Percentiles rank a stretch among this genome's conserved stretches.
phyloP scores from a whole-genome alignment of 2,888 invertebrate species.

The Drosophila dives region DNA sequence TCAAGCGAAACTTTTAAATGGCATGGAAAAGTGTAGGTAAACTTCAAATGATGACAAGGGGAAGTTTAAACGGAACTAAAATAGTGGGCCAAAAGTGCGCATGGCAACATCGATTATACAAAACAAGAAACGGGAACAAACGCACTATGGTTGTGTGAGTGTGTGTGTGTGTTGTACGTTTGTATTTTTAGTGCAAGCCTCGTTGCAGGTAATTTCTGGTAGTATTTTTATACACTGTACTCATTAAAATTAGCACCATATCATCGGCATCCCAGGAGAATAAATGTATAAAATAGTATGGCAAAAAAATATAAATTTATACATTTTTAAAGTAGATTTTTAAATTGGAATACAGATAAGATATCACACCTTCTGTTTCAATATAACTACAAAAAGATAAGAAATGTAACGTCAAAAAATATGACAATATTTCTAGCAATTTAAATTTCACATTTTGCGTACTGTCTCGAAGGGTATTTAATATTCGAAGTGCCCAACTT shows the following conservation, averaged over 20 bases:
- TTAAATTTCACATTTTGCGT: not conserved
- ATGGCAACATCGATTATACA: constrained; percentile 65
- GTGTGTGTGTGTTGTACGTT: constrained; percentile 11
- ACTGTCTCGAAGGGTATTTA: not conserved
- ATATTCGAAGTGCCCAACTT: not conserved
- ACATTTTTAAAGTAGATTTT: not conserved
- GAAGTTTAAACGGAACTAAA: constrained; percentile 22
- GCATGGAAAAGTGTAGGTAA: not conserved
- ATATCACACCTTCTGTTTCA: not conserved
- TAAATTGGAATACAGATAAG: not conserved
- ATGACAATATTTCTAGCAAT: not conserved
- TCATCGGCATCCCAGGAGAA: not conserved
- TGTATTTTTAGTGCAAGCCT: constrained; percentile 34
- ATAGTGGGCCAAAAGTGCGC: constrained; percentile 38
- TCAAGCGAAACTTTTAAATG: not conserved
- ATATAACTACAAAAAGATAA: not conserved
- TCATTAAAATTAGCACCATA: not conserved
- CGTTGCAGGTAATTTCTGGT: constrained; percentile 11
- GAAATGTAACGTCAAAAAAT: not conserved
- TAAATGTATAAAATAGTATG: too few species aligned
- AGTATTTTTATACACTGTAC: not conserved
- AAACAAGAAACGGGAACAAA: constrained; percentile 40
- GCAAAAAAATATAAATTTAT: not conserved
- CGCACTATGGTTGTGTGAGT: constrained; percentile 23
- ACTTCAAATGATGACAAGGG: not conserved